phyloP scores from a whole-genome alignment of 2,797 vertebrate species.

The Sebastes vulpes region DNA sequence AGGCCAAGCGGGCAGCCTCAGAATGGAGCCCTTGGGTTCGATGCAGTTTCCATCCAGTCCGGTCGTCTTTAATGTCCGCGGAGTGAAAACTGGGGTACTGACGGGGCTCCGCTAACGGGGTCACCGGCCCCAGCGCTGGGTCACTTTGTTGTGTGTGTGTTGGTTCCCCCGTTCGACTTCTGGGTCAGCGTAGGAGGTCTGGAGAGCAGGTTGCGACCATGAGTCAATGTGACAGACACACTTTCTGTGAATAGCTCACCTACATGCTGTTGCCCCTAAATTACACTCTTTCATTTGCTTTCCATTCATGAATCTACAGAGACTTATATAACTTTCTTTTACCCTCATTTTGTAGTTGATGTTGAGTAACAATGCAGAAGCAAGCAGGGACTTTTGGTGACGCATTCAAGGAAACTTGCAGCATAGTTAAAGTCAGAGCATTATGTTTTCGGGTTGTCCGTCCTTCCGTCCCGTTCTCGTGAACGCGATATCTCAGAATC shows the following conservation, averaged over 20 bases:
- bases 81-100: slow-evolving; percentile 66
- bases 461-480: no score
- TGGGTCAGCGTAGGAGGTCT: slow-evolving; percentile 52
- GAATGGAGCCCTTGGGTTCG: slow-evolving; percentile 64
- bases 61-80: slow-evolving; percentile 59
- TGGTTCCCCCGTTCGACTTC: slow-evolving; percentile 35
- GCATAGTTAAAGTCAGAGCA: no score
- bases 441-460: no score
- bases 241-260: slow-evolving; percentile 30
- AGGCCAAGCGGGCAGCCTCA: slow-evolving; percentile 67
- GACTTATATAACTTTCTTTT: background rate
- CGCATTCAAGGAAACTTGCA: background rate
- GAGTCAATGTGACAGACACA: slow-evolving; percentile 30
- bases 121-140: slow-evolving; percentile 45
- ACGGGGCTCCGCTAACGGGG: slow-evolving; percentile 55
- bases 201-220: slow-evolving; percentile 3
- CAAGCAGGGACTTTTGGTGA: background rate
- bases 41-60: slow-evolving; percentile 63
- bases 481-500: no score
- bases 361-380: background rate
- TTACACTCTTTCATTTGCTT: background rate
- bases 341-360: background rate
- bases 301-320: background rate
- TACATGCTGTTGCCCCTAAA: background rate
- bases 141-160: slow-evolving; percentile 39